These are phyloP conservation scores for Trichopria drosophilae DNA, from an alignment of 2,888 invertebrate species.

Conservation along the genomic window DNA sequence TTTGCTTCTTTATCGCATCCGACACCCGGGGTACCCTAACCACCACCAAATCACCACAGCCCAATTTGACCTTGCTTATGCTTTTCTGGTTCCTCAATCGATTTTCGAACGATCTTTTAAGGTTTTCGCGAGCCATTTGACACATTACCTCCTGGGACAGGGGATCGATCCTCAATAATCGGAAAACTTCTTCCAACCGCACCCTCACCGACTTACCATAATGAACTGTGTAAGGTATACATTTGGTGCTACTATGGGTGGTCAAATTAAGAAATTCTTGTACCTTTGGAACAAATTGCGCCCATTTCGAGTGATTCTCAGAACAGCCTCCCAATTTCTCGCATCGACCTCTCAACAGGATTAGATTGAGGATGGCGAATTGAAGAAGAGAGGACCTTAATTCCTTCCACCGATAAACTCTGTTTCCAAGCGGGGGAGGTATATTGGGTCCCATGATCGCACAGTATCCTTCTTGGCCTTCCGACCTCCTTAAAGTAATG, in stretches of 20 bases:
- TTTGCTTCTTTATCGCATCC: background rate
- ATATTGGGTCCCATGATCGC: background rate
- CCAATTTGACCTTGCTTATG: background rate
- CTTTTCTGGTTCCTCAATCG: background rate
- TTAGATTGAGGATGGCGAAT: too few relatives aligned
- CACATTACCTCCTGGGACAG: too few relatives aligned
- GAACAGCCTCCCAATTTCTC: too few relatives aligned
- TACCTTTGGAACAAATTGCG: background rate
- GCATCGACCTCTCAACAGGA: background rate
- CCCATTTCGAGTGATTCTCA: too few relatives aligned
- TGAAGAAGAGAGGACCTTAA: too few relatives aligned
- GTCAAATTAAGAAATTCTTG: background rate
- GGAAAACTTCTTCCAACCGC: too few relatives aligned
- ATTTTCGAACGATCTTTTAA: background rate
- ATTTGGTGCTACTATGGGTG: background rate
- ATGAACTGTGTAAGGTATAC: background rate
- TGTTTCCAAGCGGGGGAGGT: background rate
- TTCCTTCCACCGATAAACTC: background rate
- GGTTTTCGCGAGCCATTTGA: background rate
- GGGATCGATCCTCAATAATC: too few relatives aligned
- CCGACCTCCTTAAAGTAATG: background rate
- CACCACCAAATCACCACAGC: background rate
- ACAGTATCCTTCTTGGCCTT: background rate
- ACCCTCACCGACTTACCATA: too few relatives aligned
- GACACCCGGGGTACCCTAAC: slow-evolving; percentile 2